Evolutionary conservation across 2,888 invertebrate genomes (phyloP).

Genomic region (Azorinus chamasolen): DNA sequence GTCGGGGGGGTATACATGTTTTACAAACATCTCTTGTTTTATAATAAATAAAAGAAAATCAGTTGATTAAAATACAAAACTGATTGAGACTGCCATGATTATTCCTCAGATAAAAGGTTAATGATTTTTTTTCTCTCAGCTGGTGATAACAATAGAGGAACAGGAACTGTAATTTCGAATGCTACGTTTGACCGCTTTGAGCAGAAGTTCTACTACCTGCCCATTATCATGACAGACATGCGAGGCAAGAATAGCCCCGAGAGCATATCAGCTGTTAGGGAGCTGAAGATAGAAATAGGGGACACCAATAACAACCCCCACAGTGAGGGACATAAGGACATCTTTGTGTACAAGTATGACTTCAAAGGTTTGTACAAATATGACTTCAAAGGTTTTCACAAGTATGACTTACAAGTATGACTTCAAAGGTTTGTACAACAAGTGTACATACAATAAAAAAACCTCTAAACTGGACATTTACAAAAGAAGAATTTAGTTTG

Average conservation of each 20-base stretch:
- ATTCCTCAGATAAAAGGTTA: no score
- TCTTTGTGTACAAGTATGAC: slow-evolving; percentile 97
- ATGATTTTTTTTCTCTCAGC: no score
- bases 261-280: slow-evolving; percentile 94
- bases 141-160: slow-evolving; percentile 89
- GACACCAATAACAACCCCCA: slow-evolving; percentile 99
- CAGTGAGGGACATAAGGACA: slow-evolving; percentile 98
- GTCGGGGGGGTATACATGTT: no score
- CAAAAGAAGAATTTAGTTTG: no score
- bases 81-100: no score
- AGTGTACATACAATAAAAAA: no score
- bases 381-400: slow-evolving; percentile 89
- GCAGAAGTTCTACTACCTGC: slow-evolving; percentile 98
- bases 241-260: slow-evolving; percentile 94
- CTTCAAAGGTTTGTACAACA: slow-evolving; percentile 90
- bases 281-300: slow-evolving; percentile 97
- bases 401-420: slow-evolving; percentile 98
- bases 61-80: no score
- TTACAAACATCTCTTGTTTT: no score
- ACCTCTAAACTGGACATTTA: no score
- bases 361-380: slow-evolving; percentile 93
- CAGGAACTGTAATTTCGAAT: slow-evolving; percentile 98
- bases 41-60: no score
- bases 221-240: slow-evolving; percentile 98
- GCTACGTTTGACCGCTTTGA: slow-evolving; percentile 97